These are phyloP conservation scores for Leptinotarsa texana DNA, from an alignment of 1,140 invertebrate species.

Conservation along the genomic window DNA sequence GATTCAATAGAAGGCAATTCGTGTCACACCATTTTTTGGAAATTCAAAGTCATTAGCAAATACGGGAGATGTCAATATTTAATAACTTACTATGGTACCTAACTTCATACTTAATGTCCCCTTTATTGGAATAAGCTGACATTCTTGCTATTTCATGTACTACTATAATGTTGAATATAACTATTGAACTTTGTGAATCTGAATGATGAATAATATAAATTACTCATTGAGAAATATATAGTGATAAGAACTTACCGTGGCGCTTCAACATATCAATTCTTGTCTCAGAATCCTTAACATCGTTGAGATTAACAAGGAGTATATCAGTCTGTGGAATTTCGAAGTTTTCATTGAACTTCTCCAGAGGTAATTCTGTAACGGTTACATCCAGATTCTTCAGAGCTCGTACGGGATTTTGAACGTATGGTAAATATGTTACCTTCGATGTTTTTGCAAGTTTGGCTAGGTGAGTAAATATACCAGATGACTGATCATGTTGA, in stretches of 20 bases:
- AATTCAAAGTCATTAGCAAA: too few species aligned
- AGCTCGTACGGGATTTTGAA: slow-evolving; percentile 49
- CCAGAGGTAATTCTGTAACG: slow-evolving; percentile 40
- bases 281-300: slow-evolving; percentile 52
- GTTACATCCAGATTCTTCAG: slow-evolving; percentile 41
- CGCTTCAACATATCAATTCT: slow-evolving; percentile 53
- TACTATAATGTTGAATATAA: too few species aligned
- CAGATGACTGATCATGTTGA: slow-evolving; percentile 40
- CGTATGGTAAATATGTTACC: slow-evolving; percentile 50
- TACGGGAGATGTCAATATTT: too few species aligned
- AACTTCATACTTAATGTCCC: too few species aligned
- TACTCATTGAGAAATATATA: too few species aligned
- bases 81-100: too few species aligned
- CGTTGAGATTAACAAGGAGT: slow-evolving; percentile 56
- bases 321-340: slow-evolving; percentile 46
- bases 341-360: slow-evolving; percentile 39
- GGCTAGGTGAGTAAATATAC: slow-evolving; percentile 41
- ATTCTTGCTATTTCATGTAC: too few species aligned
- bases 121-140: too few species aligned
- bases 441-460: slow-evolving; percentile 39
- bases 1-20: too few species aligned
- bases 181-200: too few species aligned
- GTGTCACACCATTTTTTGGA: too few species aligned
- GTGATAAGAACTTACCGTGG: slow-evolving; percentile 54
- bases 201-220: too few species aligned